These are phyloP conservation scores for Merodon equestris DNA, from an alignment of 2,888 invertebrate species.

Conservation along the genomic window DNA sequence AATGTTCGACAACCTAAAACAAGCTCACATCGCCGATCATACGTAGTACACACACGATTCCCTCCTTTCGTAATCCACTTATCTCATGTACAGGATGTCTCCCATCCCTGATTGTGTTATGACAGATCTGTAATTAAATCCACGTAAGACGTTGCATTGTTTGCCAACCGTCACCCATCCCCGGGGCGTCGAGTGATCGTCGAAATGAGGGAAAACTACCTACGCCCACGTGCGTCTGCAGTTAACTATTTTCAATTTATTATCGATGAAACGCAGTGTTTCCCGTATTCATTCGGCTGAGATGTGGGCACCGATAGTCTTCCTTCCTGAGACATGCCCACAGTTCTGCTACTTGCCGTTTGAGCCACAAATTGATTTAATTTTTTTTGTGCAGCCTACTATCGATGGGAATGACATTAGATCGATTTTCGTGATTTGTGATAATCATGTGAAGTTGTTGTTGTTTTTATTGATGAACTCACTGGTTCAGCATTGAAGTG, in stretches of 20 bases:
- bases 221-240: not conserved
- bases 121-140: conserved; percentile 3
- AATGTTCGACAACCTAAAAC: no score
- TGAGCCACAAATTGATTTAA: conserved; percentile 47
- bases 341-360: no score
- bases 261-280: conserved; percentile 47
- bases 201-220: not conserved
- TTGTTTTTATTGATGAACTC: no score
- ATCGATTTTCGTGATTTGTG: conserved; percentile 63
- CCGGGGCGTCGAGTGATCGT: not conserved
- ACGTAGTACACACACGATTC: no score
- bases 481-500: no score
- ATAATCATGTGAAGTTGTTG: conserved; percentile 45
- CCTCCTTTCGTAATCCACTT: no score
- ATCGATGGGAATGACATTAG: conserved; percentile 59
- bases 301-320: conserved; percentile 9
- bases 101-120: not conserved
- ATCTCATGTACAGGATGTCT: no score
- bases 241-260: conserved; percentile 53
- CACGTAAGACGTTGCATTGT: conserved; percentile 1
- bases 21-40: no score
- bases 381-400: conserved; percentile 48
- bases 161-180: not conserved
- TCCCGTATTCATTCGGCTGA: no score
- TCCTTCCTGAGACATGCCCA: not conserved